These are phyloP conservation scores for Megaceryle maxima DNA, from an alignment of 2,113 vertebrate genomes.

Conservation along the genomic window DNA sequence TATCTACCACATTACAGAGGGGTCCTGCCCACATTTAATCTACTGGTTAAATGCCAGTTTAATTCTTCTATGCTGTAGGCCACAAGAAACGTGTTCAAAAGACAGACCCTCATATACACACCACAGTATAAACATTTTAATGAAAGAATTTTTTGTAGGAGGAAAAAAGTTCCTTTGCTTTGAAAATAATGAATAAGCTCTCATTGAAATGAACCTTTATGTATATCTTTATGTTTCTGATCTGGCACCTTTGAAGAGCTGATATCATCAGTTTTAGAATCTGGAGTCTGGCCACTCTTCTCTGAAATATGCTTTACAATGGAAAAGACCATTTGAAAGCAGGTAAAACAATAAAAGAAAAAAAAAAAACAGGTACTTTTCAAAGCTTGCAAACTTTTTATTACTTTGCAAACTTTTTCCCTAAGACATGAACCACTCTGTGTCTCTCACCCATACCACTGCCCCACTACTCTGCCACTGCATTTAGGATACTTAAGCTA, in stretches of 20 bases:
- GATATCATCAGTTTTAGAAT: conserved; percentile 63
- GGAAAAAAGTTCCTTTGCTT: conserved; percentile 31
- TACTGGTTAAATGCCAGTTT: conserved; percentile 54
- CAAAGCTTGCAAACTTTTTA: background rate
- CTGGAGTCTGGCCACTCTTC: conserved; percentile 59
- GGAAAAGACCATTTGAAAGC: conserved; percentile 31
- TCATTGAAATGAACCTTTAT: conserved; percentile 51
- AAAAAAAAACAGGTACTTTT: background rate
- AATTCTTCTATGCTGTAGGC: conserved; percentile 62
- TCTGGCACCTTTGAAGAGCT: conserved; percentile 66
- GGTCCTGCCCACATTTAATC: conserved; percentile 56
- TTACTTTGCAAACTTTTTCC: background rate
- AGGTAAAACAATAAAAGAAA: conserved; percentile 1
- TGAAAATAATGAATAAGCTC: conserved; percentile 64
- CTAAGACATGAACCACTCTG: background rate
- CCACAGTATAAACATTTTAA: conserved; percentile 60
- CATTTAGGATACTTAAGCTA: background rate
- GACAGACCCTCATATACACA: conserved; percentile 36
- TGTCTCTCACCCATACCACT: background rate
- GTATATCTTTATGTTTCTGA: conserved; percentile 61
- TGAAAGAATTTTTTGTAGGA: conserved; percentile 61
- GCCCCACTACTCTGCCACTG: background rate
- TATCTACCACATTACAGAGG: conserved; percentile 52
- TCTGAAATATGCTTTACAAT: conserved; percentile 32
- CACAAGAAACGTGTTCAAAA: conserved; percentile 55